phyloP scores from a whole-genome alignment of 2,797 vertebrate genomes.

The Oryzias sinensis region DNA sequence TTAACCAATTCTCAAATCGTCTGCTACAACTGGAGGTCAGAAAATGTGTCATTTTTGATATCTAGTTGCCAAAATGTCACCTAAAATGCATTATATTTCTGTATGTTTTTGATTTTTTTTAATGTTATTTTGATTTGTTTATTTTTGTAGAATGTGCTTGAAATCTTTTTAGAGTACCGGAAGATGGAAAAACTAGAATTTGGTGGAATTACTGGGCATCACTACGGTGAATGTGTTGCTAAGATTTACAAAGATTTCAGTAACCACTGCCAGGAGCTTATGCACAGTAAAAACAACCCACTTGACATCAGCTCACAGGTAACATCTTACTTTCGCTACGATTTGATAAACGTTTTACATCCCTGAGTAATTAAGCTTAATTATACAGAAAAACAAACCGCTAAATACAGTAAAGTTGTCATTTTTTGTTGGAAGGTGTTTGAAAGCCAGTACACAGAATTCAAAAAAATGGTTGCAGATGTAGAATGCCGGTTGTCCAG shows the following conservation, averaged over 20 bases:
- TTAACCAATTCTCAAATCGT: slow-evolving; percentile 75
- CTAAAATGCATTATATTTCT: neutral
- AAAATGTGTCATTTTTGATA: slow-evolving; percentile 6
- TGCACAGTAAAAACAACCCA: slow-evolving; percentile 63
- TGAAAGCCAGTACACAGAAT: slow-evolving; percentile 74
- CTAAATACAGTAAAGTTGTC: neutral
- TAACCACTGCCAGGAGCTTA: slow-evolving; percentile 72
- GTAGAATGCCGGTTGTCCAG: slow-evolving; percentile 77
- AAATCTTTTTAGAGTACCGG: slow-evolving; percentile 78
- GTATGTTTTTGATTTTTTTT: neutral
- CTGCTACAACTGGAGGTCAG: slow-evolving; percentile 82
- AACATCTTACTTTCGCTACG: neutral
- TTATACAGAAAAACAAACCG: too few species aligned
- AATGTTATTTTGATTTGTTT: neutral
- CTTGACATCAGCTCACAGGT: slow-evolving; percentile 73
- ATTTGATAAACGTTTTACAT: neutral
- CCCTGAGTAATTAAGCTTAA: neutral
- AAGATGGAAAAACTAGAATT: slow-evolving; percentile 84
- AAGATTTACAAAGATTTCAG: slow-evolving; percentile 74
- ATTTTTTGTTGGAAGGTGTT: slow-evolving; percentile 67
- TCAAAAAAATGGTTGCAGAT: slow-evolving; percentile 76
- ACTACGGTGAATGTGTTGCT: slow-evolving; percentile 72
- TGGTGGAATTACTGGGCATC: slow-evolving; percentile 73
- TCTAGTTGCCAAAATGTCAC: neutral
- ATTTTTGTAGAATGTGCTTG: slow-evolving; percentile 75